Conservation (phyloP, 2,113 vertebrate genomes). For the Struthidea cinerea region DNA sequence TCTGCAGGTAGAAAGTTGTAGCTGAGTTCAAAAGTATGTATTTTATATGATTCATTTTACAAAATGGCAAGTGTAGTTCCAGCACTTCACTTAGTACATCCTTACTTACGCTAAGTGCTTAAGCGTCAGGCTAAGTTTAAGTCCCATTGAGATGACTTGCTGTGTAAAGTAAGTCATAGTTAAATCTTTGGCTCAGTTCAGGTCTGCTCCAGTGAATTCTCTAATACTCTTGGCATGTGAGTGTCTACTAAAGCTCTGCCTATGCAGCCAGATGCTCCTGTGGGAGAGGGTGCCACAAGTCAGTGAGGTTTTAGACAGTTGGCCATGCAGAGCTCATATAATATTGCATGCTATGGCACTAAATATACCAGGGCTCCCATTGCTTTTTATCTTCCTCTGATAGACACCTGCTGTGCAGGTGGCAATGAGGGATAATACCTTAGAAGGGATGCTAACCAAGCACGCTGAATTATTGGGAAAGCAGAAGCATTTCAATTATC, state of each 20-base stretch:
- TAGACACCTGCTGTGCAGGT: neutral
- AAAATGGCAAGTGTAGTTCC: neutral
- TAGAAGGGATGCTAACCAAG: neutral
- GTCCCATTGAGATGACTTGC: neutral
- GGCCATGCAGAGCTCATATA: neutral
- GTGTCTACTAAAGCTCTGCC: neutral
- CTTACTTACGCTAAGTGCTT: neutral
- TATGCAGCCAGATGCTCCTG: neutral
- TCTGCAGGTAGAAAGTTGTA: slow-evolving; percentile 26
- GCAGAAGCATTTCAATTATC: neutral
- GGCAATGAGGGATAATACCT: neutral
- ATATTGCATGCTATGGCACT: neutral
- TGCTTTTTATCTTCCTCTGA: neutral
- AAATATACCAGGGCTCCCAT: neutral
- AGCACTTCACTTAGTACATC: neutral
- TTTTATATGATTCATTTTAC: neutral
- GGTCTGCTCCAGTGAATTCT: neutral
- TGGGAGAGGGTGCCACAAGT: neutral
- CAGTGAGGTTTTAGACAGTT: neutral
- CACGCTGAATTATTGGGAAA: neutral
- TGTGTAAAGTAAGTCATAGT: neutral
- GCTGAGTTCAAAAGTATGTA: neutral
- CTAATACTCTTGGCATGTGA: neutral
- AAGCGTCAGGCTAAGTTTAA: neutral
- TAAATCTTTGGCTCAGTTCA: neutral